A percentile compares a stretch with the other conserved stretches of the same genome.
Conservation (phyloP, 2,888 invertebrate species). For the Drosophila aldrichi region DNA sequence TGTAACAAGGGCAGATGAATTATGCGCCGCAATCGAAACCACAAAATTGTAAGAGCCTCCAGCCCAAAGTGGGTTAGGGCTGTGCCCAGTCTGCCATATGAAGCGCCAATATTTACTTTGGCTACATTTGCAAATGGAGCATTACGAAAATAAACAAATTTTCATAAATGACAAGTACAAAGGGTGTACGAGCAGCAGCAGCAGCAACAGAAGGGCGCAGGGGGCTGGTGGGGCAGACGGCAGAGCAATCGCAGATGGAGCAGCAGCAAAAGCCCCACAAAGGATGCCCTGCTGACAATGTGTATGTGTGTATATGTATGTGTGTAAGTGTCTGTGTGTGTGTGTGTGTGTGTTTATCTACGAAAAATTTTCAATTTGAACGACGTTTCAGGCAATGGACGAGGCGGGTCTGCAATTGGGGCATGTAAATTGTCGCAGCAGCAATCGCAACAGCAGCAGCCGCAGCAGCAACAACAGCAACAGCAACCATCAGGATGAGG, state of each 20-base stretch:
- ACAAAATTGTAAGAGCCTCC: constrained; percentile 54
- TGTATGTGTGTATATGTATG: constrained; percentile 10
- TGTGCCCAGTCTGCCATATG: constrained; percentile 52
- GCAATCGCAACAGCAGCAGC: constrained; percentile 55
- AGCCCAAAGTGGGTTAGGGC: constrained; percentile 11
- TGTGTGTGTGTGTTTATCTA: constrained; percentile 51
- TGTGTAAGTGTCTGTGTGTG: constrained; percentile 18
- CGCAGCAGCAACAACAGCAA: constrained; percentile 47
- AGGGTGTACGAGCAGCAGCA: constrained; percentile 42
- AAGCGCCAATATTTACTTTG: constrained; percentile 81
- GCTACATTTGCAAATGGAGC: constrained; percentile 81
- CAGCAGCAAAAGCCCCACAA: constrained; percentile 55
- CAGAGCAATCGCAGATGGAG: constrained; percentile 38
- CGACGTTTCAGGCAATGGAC: constrained; percentile 70
- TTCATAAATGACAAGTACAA: constrained; percentile 81
- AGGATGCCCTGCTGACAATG: constrained; percentile 57
- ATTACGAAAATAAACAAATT: constrained; percentile 83
- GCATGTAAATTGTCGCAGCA: constrained; percentile 77
- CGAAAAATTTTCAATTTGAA: constrained; percentile 73
- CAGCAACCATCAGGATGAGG: constrained; percentile 26
- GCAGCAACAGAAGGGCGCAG: not conserved
- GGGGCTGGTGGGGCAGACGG: constrained; percentile 6
- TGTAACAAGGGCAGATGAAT: constrained; percentile 70
- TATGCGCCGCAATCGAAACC: constrained; percentile 65
- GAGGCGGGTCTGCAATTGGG: constrained; percentile 68